Base-by-base conservation (phyloP, 2,888 invertebrate species). In the Chymomyza procnemis region DNA sequence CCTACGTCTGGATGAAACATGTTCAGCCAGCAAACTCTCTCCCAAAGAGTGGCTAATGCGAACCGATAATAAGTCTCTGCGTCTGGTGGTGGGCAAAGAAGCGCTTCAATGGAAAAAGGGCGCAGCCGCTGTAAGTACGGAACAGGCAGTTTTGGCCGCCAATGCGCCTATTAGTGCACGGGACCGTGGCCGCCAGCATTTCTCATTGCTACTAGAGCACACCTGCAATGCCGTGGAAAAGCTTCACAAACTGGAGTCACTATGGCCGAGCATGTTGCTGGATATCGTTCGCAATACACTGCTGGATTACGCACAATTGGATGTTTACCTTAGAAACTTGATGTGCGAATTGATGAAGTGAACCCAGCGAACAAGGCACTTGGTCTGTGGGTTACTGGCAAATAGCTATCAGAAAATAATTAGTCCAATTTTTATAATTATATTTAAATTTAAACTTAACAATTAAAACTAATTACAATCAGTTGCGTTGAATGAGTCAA, bases 61-160 rank as follows among this genome's bases (percentile, higher is more conserved):
- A 46, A 94, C 95, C 14, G 96, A 97, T 89, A 94, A 96, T 26
- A 87, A 88, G 63, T 95, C 95, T 4, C 91, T 97, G 63, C 93
- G 94, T 81, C 94, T 94, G 75, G 96, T 97, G 12, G 96, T 97
- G 61, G 96, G 96, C 62, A 97, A 96, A 90, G 96, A 97, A 91
- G 96, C 96, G 1, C 90, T 97, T 55, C 96, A 96, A 79, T 96
- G 95, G 93, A 90, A 91, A 67, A 91, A 90, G 72, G 65, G 80
- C 16, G 63, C 79, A 0, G 66, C 61, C 18, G 64, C 50, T 3
- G 34, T 26, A 22, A 54, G 22, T 22, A 61, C n/a, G 52, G 9
- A 41, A 9, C 57, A 60, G 4, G 52, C 67, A 3, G 47, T 67
- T 2, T 18, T 87, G 65, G 63, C 87, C 2, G 67, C 78, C 21